Conservation (phyloP, 2,888 invertebrate species). For the Brachylomia viminalis region DNA sequence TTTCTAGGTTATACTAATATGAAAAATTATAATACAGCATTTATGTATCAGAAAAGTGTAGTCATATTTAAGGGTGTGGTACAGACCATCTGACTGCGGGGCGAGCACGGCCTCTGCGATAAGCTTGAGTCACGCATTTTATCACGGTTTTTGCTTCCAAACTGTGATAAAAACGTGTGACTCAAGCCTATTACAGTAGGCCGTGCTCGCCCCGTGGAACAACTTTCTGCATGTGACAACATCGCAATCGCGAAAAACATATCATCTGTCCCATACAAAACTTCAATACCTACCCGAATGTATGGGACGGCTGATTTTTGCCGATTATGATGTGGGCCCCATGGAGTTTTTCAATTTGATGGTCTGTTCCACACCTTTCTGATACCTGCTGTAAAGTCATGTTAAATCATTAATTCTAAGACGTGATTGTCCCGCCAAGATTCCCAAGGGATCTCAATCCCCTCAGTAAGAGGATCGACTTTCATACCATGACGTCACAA, state of each 20-base stretch:
- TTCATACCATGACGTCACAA: constrained; percentile 10
- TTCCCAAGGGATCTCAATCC: neutral
- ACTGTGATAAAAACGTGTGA: too few relatives aligned
- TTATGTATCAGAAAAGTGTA: neutral
- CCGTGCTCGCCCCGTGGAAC: too few relatives aligned
- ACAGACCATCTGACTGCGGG: neutral
- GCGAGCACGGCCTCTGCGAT: too few relatives aligned
- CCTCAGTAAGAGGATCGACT: constrained; percentile 18
- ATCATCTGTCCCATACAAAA: too few relatives aligned
- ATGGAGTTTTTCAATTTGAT: too few relatives aligned
- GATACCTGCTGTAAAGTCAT: neutral
- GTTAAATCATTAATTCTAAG: constrained; percentile 1
- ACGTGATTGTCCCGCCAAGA: neutral
- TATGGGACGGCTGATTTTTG: neutral
- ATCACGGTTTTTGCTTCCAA: too few relatives aligned
- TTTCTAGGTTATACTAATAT: neutral
- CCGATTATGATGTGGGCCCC: neutral
- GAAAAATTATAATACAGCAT: neutral
- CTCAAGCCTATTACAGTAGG: too few relatives aligned
- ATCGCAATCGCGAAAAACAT: neutral
- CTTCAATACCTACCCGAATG: neutral
- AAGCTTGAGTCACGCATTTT: too few relatives aligned
- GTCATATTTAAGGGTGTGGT: neutral
- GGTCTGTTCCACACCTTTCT: neutral
- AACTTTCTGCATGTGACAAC: too few relatives aligned